These are phyloP conservation scores for Dryococelus australis DNA, from an alignment of 2,888 invertebrate genomes.

Conservation along the genomic window DNA sequence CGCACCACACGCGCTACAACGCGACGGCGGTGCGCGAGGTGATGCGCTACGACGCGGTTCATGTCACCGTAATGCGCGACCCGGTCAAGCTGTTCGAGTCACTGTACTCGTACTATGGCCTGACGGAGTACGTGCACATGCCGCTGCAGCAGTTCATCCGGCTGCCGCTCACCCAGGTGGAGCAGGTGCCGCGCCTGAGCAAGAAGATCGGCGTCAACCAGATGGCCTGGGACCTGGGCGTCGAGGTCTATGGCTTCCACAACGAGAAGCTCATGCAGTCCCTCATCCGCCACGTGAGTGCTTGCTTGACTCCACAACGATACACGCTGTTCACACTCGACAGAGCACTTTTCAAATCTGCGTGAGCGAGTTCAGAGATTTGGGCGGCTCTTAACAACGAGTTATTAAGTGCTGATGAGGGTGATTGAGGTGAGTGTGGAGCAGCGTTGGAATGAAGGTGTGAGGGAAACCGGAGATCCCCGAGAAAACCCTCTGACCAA, in stretches of 20 bases:
- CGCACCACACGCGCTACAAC: constrained; percentile 26
- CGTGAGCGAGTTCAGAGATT: no score
- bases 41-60: background rate
- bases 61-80: constrained; percentile 20
- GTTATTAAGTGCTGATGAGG: no score
- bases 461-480: no score
- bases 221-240: constrained; percentile 23
- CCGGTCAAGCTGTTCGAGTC: constrained; percentile 22
- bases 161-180: background rate
- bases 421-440: no score
- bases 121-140: background rate
- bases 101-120: constrained; percentile 22
- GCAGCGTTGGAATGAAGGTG: no score
- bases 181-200: background rate
- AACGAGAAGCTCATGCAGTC: background rate
- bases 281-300: background rate
- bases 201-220: constrained; percentile 26
- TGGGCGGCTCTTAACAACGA: no score
- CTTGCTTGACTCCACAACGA: background rate
- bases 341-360: no score
- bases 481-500: no score
- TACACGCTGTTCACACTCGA: background rate
- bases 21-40: background rate
- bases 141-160: constrained; percentile 11
- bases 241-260: background rate